Percentiles rank a stretch among this genome's conserved stretches.
These are phyloP conservation scores for Drosophila sucinea DNA, from an alignment of 1,140 invertebrate genomes.

Conservation along the genomic window DNA sequence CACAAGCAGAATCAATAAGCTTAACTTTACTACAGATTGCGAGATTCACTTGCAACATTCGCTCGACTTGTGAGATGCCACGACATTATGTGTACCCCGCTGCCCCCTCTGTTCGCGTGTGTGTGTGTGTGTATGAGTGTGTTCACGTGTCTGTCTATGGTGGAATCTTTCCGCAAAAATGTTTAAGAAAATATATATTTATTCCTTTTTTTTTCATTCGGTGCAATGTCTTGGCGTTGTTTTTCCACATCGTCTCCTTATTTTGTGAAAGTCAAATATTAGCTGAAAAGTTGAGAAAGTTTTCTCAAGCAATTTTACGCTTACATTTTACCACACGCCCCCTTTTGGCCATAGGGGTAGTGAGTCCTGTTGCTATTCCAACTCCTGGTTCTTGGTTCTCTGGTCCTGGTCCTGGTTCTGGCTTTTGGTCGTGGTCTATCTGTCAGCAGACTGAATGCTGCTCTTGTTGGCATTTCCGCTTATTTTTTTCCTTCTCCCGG, in stretches of 20 bases:
- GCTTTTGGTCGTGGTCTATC: slow-evolving; percentile 66
- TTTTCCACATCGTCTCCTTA: slow-evolving; percentile 80
- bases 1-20: slow-evolving; percentile 48
- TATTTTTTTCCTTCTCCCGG: slow-evolving; percentile 13
- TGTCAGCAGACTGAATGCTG: slow-evolving; percentile 67
- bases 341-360: background rate
- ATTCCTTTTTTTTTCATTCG: slow-evolving; percentile 55
- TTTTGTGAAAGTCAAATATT: slow-evolving; percentile 81
- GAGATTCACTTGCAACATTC: slow-evolving; percentile 16
- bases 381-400: background rate
- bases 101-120: background rate
- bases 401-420: no score
- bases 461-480: slow-evolving; percentile 54
- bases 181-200: slow-evolving; percentile 62
- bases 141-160: slow-evolving; percentile 52
- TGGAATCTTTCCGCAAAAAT: slow-evolving; percentile 73
- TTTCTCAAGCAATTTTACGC: slow-evolving; percentile 81
- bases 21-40: slow-evolving; percentile 32
- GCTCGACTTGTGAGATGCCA: slow-evolving; percentile 22
- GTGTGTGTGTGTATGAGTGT: slow-evolving; percentile 13
- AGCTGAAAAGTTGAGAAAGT: slow-evolving; percentile 82
- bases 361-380: slow-evolving; percentile 8
- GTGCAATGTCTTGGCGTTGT: slow-evolving; percentile 67
- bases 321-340: slow-evolving; percentile 65
- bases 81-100: slow-evolving; percentile 16